Base-by-base conservation (phyloP, 2,888 invertebrate species). In the Spilarctia lutea region DNA sequence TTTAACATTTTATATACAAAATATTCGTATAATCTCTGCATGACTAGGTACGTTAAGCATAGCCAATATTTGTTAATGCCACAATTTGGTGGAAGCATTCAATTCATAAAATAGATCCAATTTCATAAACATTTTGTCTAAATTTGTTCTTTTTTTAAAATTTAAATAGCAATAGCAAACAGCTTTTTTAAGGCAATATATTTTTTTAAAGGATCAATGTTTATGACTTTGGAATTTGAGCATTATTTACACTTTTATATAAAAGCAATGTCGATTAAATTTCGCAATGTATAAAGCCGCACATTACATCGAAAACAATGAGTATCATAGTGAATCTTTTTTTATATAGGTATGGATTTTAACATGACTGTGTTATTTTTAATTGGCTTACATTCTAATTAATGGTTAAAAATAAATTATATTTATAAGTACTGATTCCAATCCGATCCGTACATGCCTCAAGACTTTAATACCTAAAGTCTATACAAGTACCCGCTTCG, bases 381-480 rank as follows among this genome's bases (percentile, higher is more conserved):
- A 87, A 86, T 88, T 89, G 87, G 88, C 93, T 94, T 94, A 94
- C 56, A 84, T 75, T 80, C 91, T 94, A 94, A 88, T 85, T 91
- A 90, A 91, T 92, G 91, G 90, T 93, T 91, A 91, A 90, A 86
- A 91, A 92, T 92, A 91, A 92, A 92, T 93, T 91, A 94, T 88
- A 90, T 79, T 88, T 92, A 93, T 90, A 92, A 88, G 88, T 92
- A 91, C 88, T 86, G 92, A 89, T 90, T 89, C 84, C 86, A 86
- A 88, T 83, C 80, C 83, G 85, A 87, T 90, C 85, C 81, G 95
- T 94, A 95, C 95, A 93, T 95, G 94, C 94, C 87, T 88, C 88
- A 89, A 94, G 95, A 94, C 96, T 96, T 96, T 96, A 94, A 90
- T 88, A 88, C 88, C 91, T 94, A 96, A 96, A 96, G 96, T 88